Evolutionary conservation across 1,140 invertebrate species (phyloP).

Genomic region (Portunus trituberculatus): DNA sequence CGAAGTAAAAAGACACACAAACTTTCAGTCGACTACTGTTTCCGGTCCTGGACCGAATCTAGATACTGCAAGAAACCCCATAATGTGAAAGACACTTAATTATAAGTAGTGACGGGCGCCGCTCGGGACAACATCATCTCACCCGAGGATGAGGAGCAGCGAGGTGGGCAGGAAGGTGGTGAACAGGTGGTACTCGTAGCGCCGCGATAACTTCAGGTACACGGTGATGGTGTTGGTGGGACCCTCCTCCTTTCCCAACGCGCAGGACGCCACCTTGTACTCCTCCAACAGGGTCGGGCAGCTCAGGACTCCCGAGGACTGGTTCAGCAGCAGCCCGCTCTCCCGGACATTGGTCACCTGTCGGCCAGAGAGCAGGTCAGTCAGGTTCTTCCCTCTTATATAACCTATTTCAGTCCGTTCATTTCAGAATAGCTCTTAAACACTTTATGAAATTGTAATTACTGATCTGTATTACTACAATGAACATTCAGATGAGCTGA

Average conservation of each 20-base stretch:
- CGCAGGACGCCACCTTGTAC: conserved; percentile 36
- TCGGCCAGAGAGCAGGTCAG: background rate
- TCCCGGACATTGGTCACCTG: conserved; percentile 46
- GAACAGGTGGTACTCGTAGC: conserved; percentile 58
- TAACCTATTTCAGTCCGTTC: no score
- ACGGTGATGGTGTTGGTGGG: conserved; percentile 33
- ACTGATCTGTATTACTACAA: no score
- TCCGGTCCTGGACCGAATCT: no score
- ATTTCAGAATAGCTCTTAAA: no score
- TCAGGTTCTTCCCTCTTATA: background rate
- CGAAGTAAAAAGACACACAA: no score
- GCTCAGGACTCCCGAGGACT: background rate
- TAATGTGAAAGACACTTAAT: no score
- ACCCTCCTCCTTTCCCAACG: background rate
- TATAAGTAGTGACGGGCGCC: no score
- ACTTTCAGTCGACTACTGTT: no score
- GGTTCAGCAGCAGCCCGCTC: background rate
- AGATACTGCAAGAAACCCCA: no score
- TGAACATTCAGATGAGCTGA: background rate
- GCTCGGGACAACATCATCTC: background rate
- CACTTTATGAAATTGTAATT: no score
- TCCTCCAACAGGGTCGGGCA: conserved; percentile 44
- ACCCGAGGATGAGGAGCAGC: conserved; percentile 50
- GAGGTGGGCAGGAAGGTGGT: conserved; percentile 58
- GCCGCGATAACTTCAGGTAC: conserved; percentile 27